Base-by-base conservation (phyloP, 2,888 invertebrate genomes). In the Phragmatobia fuliginosa region DNA sequence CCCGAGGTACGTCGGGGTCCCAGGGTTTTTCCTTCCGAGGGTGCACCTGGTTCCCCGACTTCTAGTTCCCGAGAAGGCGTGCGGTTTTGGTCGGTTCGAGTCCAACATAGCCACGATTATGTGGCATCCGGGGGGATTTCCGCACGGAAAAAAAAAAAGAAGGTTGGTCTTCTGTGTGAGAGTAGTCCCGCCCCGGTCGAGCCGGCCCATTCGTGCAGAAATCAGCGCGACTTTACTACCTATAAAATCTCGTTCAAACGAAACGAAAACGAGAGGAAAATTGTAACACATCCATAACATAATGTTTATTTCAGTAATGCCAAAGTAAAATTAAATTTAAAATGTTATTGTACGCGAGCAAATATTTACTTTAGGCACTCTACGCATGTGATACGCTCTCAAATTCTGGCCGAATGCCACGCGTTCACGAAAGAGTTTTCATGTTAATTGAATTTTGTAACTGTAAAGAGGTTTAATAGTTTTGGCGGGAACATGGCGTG, bases 391-490 rank as follows among this genome's bases (percentile, higher is more conserved):
- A 63, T 67, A 67, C 67, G 67, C 36, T 59, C 66, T 66, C 25
- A 72, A 68, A 71, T 71, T 70, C 67, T 80, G 79, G 79, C 80
- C 11, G 31, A 11, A 16, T 69, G 79, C 70, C 80, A 80, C 45
- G n/a, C n/a, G 33, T 60, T 56, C 21, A 65, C 69, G 64, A 71
- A 75, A 66, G 68, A 80, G 78, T 72, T 67, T 28, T 45, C 62
- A 72, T 76, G 78, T 73, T 74, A 78, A 78, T 78, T 77, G 66
- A 74, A 80, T 80, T 75, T 74, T 73, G 68, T 56, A 52, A 63
- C 66, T 75, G 72, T 77, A 73, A 75, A 71, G 70, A 79, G 77
- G 65, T 75, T 60, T 77, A 76, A 82, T 75, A 58, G 74, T 74
- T 83, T 83, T 84, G 82, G 74, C 72, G 76, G 71, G 66, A 70